Evolutionary conservation across 2,888 invertebrate genomes (phyloP), one percentile per base, ranked within the genome.

Genomic region (Ophion slaviceki): DNA sequence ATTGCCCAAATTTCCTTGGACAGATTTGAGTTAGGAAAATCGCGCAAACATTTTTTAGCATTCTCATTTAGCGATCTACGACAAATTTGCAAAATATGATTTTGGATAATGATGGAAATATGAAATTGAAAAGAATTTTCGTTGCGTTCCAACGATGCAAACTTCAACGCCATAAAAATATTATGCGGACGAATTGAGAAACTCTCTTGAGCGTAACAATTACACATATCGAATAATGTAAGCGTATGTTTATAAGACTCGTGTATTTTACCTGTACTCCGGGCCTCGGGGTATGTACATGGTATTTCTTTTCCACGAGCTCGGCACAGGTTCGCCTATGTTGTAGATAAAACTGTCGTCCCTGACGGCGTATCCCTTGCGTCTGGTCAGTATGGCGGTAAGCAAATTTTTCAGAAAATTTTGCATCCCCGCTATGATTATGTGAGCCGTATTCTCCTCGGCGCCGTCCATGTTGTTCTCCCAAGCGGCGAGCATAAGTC

Each of bases 401-500:
- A 98, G 94, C 11, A 98, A 95, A 92, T 97, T 97, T 92, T 98
- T 98, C 1, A 98, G 95, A 90, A 98, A 97, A 86, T 96, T 95
- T 94, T 97, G 96, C 1, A 98, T 97, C 1, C 98, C 97, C 67
- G 96, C 96, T 61, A 97, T 96, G 72, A 98, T 95, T n/a, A 97
- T 95, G 86, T 97, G 97, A 0, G 98, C 97, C 5, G 98, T 97
- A 87, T 95, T 96, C 90, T 98, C 97, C 86, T 98, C 97, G 4
- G 97, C 97, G 8, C 97, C 97, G 88, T 98, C 97, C 64, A 99
- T 95, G 0, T 98, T 98, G 72, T 96, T 96, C 91, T 98, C 98
- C 98, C 98, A 98, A 7, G 98, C 98, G 5, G 97, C 96, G 11
- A 98, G 95, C 94, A 98, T 96, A 89, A 98, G 96, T 84, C 98